Conservation (phyloP, 2,113 vertebrate species). For the Crotalus helleri region DNA sequence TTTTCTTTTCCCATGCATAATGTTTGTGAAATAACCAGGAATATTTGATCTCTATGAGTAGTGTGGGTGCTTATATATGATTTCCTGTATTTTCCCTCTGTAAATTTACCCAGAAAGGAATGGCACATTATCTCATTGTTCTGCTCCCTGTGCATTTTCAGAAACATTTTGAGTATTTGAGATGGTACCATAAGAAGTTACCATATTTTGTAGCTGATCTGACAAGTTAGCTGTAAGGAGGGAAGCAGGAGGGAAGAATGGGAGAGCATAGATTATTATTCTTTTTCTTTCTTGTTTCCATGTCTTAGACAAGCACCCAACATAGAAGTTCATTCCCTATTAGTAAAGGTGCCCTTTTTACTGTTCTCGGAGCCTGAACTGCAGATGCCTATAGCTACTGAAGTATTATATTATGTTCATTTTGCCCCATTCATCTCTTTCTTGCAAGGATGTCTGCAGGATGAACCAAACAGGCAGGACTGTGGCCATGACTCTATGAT, state of each 20-base stretch:
- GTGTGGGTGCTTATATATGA: neutral
- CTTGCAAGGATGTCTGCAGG: conserved; percentile 8
- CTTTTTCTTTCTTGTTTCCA: neutral
- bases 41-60: neutral
- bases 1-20: neutral
- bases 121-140: neutral
- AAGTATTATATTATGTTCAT: neutral
- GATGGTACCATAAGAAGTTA: neutral
- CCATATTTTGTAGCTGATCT: neutral
- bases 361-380: neutral
- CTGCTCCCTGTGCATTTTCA: neutral
- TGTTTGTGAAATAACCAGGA: neutral
- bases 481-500: neutral
- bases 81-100: neutral
- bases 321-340: neutral
- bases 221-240: neutral
- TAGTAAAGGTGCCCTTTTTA: neutral
- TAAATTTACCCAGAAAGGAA: neutral
- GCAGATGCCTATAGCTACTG: neutral
- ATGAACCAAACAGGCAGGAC: conserved; percentile 3
- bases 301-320: neutral
- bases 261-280: neutral
- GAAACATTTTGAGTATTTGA: neutral
- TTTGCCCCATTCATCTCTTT: neutral
- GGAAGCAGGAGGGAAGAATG: neutral